These are phyloP conservation scores for Paramormyrops hopkinsi DNA, from an alignment of 2,797 vertebrate species.

Conservation along the genomic window DNA sequence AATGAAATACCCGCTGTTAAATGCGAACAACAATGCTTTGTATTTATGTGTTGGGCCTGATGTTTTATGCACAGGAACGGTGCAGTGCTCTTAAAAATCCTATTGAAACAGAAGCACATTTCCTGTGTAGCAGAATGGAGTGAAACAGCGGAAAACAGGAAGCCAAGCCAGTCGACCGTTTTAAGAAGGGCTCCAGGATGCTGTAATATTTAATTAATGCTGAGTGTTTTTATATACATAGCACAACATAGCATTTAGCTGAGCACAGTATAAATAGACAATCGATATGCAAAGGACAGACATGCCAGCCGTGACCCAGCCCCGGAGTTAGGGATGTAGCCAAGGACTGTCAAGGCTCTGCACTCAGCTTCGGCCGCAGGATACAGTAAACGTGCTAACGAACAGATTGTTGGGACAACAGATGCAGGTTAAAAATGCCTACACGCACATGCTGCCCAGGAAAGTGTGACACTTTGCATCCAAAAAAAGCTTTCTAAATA, in stretches of 20 bases:
- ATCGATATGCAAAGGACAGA: background rate
- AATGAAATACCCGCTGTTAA: background rate
- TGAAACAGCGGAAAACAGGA: background rate
- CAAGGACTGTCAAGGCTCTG: background rate
- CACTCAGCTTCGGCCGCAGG: background rate
- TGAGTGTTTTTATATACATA: background rate
- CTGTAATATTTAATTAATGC: background rate
- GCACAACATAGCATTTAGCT: background rate
- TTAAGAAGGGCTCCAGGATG: background rate
- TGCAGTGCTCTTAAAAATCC: background rate
- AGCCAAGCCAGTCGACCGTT: background rate
- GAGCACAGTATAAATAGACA: background rate
- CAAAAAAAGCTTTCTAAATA: constrained; percentile 2
- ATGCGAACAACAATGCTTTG: background rate
- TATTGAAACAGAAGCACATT: background rate
- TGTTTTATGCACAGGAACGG: background rate
- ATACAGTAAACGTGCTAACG: background rate
- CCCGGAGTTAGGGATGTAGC: background rate
- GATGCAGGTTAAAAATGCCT: background rate
- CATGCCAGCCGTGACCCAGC: background rate
- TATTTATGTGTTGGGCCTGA: background rate
- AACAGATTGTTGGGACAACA: background rate
- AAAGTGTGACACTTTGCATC: background rate
- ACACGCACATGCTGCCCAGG: background rate
- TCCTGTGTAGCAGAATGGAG: background rate